Evolutionary conservation across 2,797 vertebrate species (phyloP), one percentile per base, ranked within the genome.

Genomic region (Mus spretus): DNA sequence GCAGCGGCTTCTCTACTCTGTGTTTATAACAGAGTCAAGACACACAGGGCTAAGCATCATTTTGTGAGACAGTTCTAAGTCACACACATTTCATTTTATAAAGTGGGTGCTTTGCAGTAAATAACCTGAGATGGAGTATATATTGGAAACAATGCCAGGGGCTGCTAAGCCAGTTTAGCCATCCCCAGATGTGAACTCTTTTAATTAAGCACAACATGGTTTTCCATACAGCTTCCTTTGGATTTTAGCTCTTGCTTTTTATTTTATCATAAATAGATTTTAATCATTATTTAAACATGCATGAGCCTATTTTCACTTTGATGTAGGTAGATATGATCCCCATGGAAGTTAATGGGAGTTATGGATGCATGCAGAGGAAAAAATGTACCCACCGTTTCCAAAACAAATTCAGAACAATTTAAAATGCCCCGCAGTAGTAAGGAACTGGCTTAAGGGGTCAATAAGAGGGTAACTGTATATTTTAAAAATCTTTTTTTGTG

Each of bases 371-470:
- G 83, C 47, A 86, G 97, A 96, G 53, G 82, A 87, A 72, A 93
- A 74, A 95, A 90, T 89, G 95, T 78, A 97, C 80, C 95, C 80
- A 79, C n/a, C 75, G 78, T 92, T 83, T 95, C 92, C 82, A 95
- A 97, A 97, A 95, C 95, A 98, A 96, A 97, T 97, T 97, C 96
- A 96, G 97, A 98, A 97, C 96, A 97, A 97, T 97, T 97, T 97
- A 94, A 97, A 97, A 97, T 97, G 96, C 97, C 97, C 96, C 65
- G 87, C 53, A 96, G 98, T 96, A 94, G 94, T 95, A 97, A 96
- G 95, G 53, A 97, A 84, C 93, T 95, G 90, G 96, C 96, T 96
- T 95, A 97, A 96, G 40, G 89, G 97, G 96, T 97, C 97, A 97
- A 83, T 89, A 95, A 94, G 74, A 97, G 96, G 96, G 96, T 97